Evolutionary conservation across 2,888 invertebrate genomes (phyloP), one percentile per base, ranked within the genome.

Genomic region (Ceramica pisi): DNA sequence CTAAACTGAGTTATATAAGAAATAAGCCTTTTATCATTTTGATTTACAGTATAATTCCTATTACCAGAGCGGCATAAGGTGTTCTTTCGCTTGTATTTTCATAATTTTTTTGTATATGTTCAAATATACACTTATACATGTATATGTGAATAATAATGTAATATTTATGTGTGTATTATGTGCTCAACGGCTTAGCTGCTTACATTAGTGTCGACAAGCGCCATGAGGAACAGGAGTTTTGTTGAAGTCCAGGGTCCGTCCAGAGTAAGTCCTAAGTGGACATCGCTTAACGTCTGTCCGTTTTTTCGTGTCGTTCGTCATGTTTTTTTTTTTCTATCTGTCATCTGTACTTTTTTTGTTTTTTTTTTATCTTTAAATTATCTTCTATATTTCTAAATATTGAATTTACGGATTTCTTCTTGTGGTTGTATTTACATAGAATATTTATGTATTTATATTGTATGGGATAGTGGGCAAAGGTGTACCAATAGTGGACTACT

Each of bases 181-280:
- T 91, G 86, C 88, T 90, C 88, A 89, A 86, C 87, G 88, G 82
- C 83, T 90, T 91, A 95, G 95, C 94, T 96, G 91, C 92, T 93
- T 90, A 75, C 93, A 55, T 90, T 95, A 93, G 95, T 93, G 51
- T 91, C 94, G 41, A 81, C 94, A 86, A 94, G 90, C 86, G 90
- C 90, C 51, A 84, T 88, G 87, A 91, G 84, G 90, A 92, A 87
- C 88, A 89, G 84, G 86, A 88, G 84, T 64, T 88, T 85, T 81
- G 85, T 77, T 21, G 89, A 91, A 84, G 85, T 85, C 78, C 83
- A 82, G 83, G 90, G 90, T 60, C 89, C 90, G 31, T 92, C 94
- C 35, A 86, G 85, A 86, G 95, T 95, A 94, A 95, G 95, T 95
- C 77, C 66, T 23, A 72, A 81, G 48, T 83, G 70, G 75, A 46